A percentile compares a stretch with the other conserved stretches of the same genome.
These are phyloP conservation scores for Pseudochirops cupreus DNA, from an alignment of 2,797 vertebrate species.

Conservation along the genomic window DNA sequence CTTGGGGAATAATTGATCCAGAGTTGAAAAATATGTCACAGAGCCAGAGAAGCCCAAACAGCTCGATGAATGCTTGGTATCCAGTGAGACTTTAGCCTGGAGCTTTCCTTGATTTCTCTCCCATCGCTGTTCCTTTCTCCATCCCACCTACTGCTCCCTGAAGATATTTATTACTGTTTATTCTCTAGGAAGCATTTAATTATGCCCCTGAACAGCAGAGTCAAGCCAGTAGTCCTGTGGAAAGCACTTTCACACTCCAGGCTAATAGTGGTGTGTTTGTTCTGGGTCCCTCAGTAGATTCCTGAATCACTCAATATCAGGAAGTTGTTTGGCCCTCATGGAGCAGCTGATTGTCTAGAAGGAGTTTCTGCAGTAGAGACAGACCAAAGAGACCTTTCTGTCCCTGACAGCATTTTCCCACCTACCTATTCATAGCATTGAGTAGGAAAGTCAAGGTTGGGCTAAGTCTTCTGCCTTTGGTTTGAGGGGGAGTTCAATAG, in stretches of 20 bases:
- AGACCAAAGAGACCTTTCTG: not conserved
- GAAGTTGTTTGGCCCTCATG: conserved; percentile 40
- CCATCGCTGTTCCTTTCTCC: conserved; percentile 27
- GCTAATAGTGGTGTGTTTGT: conserved; percentile 71
- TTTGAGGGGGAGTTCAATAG: not conserved
- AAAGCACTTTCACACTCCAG: conserved; percentile 77
- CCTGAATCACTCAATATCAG: conserved; percentile 52
- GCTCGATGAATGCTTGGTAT: conserved; percentile 72
- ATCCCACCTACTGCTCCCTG: conserved; percentile 51
- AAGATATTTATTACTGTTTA: conserved; percentile 77
- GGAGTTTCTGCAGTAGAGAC: conserved; percentile 15
- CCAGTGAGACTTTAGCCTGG: conserved; percentile 23
- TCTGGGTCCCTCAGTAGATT: conserved; percentile 33
- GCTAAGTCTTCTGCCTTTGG: not conserved
- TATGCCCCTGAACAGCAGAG: conserved; percentile 70
- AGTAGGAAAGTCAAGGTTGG: conserved; percentile 11
- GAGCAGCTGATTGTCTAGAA: not conserved
- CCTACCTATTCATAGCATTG: conserved; percentile 10
- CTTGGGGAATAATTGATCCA: conserved; percentile 81
- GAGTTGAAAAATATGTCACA: conserved; percentile 74
- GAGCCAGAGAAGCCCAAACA: conserved; percentile 78
- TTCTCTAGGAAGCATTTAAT: conserved; percentile 79
- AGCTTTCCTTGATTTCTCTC: conserved; percentile 57
- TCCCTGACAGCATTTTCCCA: conserved; percentile 19
- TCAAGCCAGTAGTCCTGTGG: conserved; percentile 72